Base-by-base conservation (phyloP, 2,113 vertebrate genomes). In the Erinaceus europaeus region DNA sequence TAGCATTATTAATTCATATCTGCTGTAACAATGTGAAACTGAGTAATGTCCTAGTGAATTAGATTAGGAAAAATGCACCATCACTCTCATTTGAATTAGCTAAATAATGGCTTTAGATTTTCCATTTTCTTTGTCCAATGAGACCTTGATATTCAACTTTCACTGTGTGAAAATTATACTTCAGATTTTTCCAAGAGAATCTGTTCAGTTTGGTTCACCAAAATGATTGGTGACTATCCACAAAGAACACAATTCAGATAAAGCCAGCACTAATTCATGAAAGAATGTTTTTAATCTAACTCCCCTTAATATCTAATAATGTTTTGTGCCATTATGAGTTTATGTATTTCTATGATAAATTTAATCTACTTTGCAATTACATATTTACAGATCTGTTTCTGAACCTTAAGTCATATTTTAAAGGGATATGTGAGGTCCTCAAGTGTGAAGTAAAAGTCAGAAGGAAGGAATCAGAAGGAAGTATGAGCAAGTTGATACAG, bases 141-240 rank as follows among this genome's bases (percentile, higher is more conserved):
- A 88, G 72, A 90, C 46, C 50, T 50, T 90, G 72, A 88, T 40
- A 73, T 34, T 83, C 42, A 83, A 83, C 44, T 89, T 92, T 86
- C 34, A 73, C 29, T 61, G 42, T 57, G 68, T 64, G 40, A 90
- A 90, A 84, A 77, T 84, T 52, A 89, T 23, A 48, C 68, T 91
- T 91, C 29, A 20, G 17, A 61, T 78, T 80, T 90, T 59, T n/a
- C 88, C 42, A 90, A 77, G 50, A 69, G 73, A 90, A 92, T 64
- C 20, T 94, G 62, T 90, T 92, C 73, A 76, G 5, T 76, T 93
- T 91, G 80, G 32, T 76, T 93, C 44, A 80, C 40, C 5, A 42
- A 40, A 87, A 59, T 87, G 81, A 90, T 29, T 89, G 88, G 92
- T 52, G 91, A 53, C 53, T 91, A 32, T 84, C 82, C 8, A 85